phyloP scores from a whole-genome alignment of 2,888 invertebrate genomes.

The Cenopis cana region DNA sequence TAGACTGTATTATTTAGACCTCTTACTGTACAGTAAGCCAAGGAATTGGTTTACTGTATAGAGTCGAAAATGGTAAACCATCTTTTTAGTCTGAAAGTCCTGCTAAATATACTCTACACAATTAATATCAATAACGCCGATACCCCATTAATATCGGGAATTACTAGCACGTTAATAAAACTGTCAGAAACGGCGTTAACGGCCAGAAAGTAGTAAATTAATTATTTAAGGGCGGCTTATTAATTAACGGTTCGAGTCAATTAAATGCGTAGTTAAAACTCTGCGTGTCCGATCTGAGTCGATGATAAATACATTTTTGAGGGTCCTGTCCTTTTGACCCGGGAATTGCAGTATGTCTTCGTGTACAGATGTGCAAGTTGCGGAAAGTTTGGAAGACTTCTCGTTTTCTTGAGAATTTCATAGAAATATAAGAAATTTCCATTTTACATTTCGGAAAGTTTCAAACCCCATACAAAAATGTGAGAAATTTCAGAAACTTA shows the following conservation, averaged over 20 bases:
- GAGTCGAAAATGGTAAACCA: not conserved
- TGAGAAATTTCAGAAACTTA: too few relatives aligned
- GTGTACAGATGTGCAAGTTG: too few relatives aligned
- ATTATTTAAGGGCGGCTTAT: conserved; percentile 48
- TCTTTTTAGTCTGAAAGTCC: not conserved
- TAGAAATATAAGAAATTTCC: too few relatives aligned
- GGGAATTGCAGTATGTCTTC: too few relatives aligned
- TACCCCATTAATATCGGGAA: conserved; percentile 14
- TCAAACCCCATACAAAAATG: too few relatives aligned
- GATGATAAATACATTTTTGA: not conserved
- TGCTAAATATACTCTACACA: not conserved
- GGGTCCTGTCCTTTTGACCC: too few relatives aligned
- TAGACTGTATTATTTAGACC: too few relatives aligned
- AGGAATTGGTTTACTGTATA: too few relatives aligned
- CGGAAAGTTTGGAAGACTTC: too few relatives aligned
- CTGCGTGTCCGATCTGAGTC: not conserved
- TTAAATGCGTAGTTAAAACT: conserved; percentile 38
- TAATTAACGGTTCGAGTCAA: conserved; percentile 30
- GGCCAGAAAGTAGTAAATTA: conserved; percentile 51
- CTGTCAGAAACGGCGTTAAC: conserved; percentile 48
- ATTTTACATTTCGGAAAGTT: too few relatives aligned
- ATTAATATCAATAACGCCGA: conserved; percentile 3
- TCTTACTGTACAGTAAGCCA: too few relatives aligned
- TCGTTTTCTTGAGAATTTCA: too few relatives aligned
- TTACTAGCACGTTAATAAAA: conserved; percentile 41